Base-by-base conservation (phyloP, 1,140 invertebrate species). In the Apis dorsata region DNA sequence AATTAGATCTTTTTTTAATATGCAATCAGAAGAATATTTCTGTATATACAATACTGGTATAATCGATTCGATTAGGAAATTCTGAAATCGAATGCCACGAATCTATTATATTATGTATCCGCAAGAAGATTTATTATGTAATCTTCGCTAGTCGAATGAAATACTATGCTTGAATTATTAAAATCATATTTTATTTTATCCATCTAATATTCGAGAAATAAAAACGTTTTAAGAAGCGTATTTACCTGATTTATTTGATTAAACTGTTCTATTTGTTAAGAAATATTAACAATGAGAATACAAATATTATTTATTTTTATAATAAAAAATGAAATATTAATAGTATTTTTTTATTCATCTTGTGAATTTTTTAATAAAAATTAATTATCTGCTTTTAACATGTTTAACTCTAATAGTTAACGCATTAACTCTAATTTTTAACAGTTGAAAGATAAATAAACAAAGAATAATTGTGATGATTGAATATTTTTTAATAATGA, bases 21-120 rank as follows among this genome's bases (percentile, higher is more conserved):
- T 15, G 59, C 49, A 28, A 53, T 9, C 44, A 53, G 21, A 21
- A 51, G 44, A 21, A 72, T 11, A 34, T 21, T 49, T 3, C 9
- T 51, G 69, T 19, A 9, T 59, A 51, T 11, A 34, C 3, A 34
- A 34, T 34, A 13, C 21, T 21, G 44, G 11, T 69, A 73, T 73
- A 70, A 80, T 80, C 70, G 59, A 80, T 79, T 60, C 69, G 69
- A 79, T 79, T 79, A 72, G 78, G 69, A 79, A 79, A 79, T 53
- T 63, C 49, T 79, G 57, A 59, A 79, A 72, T 79, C 69, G 44
- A 57, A 79, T 73, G 59, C 57, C 69, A n/a, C 69, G 78, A 62
- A 63, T 73, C 49, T 72, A 55, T 80, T 73, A 80, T 59, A 53
- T 80, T 55, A 44, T 44, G 49, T 73, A 44, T 59, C 49, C 15